Percentiles rank a stretch among this genome's conserved stretches.
These are phyloP conservation scores for Panzeria rudis DNA, from an alignment of 2,888 invertebrate species.

Conservation along the genomic window DNA sequence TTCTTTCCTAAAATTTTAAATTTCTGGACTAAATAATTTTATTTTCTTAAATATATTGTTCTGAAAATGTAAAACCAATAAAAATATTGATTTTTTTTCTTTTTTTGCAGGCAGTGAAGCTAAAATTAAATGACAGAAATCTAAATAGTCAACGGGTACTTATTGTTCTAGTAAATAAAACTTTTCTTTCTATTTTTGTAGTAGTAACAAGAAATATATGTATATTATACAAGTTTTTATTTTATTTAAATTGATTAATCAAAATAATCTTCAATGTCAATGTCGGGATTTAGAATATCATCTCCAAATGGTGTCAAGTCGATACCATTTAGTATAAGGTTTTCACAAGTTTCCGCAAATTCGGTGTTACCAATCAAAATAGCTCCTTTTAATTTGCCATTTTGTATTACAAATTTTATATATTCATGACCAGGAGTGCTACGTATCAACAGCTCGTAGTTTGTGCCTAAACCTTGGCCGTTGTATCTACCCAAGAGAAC, in stretches of 20 bases:
- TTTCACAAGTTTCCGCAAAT: conserved; percentile 98
- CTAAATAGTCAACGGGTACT: conserved; percentile 64
- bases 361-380: conserved; percentile 98
- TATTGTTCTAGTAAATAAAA: conserved; percentile 36
- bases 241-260: conserved; percentile 86
- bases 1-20: too few relatives aligned
- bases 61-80: too few relatives aligned
- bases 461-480: conserved; percentile 91
- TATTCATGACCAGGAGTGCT: conserved; percentile 92
- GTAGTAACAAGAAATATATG: conserved; percentile 44
- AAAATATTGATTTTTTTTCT: too few relatives aligned
- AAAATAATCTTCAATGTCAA: conserved; percentile 99
- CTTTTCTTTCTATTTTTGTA: conserved; percentile 27
- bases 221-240: conserved; percentile 33
- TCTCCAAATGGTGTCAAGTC: conserved; percentile 95
- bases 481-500: conserved; percentile 96
- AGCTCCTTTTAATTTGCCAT: conserved; percentile 95
- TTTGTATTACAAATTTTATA: conserved; percentile 93
- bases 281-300: conserved; percentile 96
- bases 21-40: too few relatives aligned
- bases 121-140: conserved; percentile 81
- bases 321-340: conserved; percentile 96
- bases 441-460: conserved; percentile 93
- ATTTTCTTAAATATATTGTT: too few relatives aligned
- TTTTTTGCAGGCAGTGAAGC: conserved; percentile 80